Percentiles rank a stretch among this genome's conserved stretches.
Evolutionary conservation across 2,797 vertebrate species (phyloP).

Genomic region (Typhlichthys eigenmanni): DNA sequence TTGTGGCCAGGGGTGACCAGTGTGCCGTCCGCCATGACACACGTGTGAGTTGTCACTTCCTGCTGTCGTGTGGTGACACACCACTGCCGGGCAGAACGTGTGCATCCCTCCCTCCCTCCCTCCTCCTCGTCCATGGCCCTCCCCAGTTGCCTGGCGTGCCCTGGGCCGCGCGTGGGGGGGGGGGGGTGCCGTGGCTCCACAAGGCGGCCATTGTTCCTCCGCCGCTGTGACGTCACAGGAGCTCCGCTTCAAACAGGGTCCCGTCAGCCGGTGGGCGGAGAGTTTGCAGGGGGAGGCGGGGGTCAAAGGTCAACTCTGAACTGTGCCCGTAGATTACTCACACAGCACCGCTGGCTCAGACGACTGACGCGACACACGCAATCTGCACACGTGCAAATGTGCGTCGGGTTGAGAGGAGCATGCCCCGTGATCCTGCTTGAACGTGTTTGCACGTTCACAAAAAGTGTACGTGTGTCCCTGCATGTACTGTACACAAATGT

Average conservation of each 20-base stretch:
- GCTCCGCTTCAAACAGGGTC: conserved; percentile 70
- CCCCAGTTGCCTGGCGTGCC: conserved; percentile 70
- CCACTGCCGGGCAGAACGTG: conserved; percentile 49
- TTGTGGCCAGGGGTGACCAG: too few species aligned
- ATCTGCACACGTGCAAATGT: neutral
- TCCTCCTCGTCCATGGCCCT: conserved; percentile 58
- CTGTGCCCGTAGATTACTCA: conserved; percentile 60
- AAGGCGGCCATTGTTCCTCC: conserved; percentile 71
- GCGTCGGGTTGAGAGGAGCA: neutral
- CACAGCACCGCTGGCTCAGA: conserved; percentile 25
- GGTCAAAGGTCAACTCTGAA: conserved; percentile 58
- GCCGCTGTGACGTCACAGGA: conserved; percentile 67
- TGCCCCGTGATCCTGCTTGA: too few species aligned
- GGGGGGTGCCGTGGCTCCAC: conserved; percentile 43
- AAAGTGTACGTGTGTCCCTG: conserved; percentile 1
- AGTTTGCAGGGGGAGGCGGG: conserved; percentile 57
- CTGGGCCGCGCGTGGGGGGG: conserved; percentile 40
- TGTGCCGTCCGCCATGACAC: neutral
- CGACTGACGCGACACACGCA: neutral
- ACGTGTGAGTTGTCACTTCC: conserved; percentile 53
- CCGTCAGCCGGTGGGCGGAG: conserved; percentile 64
- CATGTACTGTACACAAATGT: neutral
- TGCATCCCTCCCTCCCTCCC: neutral
- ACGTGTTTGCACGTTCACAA: conserved; percentile 12
- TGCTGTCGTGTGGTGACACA: conserved; percentile 61